Base-by-base conservation (phyloP, 2,113 vertebrate genomes). In the Mellivora capensis region DNA sequence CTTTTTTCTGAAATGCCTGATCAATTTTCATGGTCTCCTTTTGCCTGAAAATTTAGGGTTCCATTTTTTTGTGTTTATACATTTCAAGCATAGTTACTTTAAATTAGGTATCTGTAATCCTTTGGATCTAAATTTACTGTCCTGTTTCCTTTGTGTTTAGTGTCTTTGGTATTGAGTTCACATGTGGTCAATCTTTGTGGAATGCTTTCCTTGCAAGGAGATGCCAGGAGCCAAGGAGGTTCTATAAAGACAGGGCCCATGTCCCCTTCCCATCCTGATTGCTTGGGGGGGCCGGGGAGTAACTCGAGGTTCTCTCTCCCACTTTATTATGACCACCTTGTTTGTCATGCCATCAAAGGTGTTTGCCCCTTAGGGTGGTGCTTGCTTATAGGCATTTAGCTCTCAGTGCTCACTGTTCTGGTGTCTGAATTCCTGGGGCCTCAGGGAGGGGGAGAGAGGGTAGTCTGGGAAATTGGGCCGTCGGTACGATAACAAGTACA, bases 401-500 rank as follows among this genome's bases (percentile, higher is more conserved):
- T 2, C 18, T 34, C 9, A 1, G 4, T 13, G 52, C 10, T 27
- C 34, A 3, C 72, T 27, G 47, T 34, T 61, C 13, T 39, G 62
- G 81, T 14, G 44, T 49, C 42, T n/a, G 9, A 29, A 1, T 12
- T 9, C 7, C 0, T 49, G 47, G 20, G 4, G 52, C 34, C 21
- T 17, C 21, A 21, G 8, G 27, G 7, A n/a, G 13, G 8, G 59
- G 61, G 31, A 47, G 12, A 9, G 8, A 27, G 57, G 31, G 27
- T 13, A 2, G 34, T 6, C 42, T 18, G 9, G 23, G 44, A 39
- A 25, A 31, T 4, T 0, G 3, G 1, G 11, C 34, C 18, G 0
- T 23, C 25, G 0, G 2, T 3, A 7, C 27, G 2, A 3, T 12
- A 31, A n/a, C 13, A 39, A 23, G 44, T 27, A 0, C 8, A 4